phyloP scores from a whole-genome alignment of 2,888 invertebrate genomes.

The Dioctria linearis region DNA sequence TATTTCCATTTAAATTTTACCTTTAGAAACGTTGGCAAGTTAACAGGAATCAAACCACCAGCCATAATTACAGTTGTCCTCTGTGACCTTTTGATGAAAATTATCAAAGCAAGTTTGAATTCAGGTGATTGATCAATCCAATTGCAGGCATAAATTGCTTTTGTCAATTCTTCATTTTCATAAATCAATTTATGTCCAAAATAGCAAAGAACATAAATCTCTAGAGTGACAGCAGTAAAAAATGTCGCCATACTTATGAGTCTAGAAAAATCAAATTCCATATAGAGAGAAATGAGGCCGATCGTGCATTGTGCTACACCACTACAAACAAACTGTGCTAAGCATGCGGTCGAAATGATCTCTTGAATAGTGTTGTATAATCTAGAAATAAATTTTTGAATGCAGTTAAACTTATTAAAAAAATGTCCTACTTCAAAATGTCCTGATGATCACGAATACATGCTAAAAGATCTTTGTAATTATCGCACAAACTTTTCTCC shows the following conservation, averaged over 20 bases:
- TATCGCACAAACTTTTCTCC: constrained; percentile 33
- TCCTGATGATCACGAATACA: constrained; percentile 65
- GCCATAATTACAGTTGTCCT: constrained; percentile 72
- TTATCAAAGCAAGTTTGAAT: constrained; percentile 71
- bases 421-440: constrained; percentile 62
- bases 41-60: constrained; percentile 73
- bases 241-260: constrained; percentile 60
- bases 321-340: constrained; percentile 74
- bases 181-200: constrained; percentile 73
- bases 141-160: constrained; percentile 73
- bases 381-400: constrained; percentile 64
- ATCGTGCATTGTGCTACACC: constrained; percentile 69
- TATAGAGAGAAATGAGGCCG: constrained; percentile 72
- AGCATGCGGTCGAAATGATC: constrained; percentile 73
- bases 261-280: constrained; percentile 65
- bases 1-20: constrained; percentile 64
- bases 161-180: constrained; percentile 72
- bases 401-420: neutral
- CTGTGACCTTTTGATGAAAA: constrained; percentile 74
- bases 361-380: constrained; percentile 72
- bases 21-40: constrained; percentile 73
- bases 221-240: constrained; percentile 73
- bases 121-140: constrained; percentile 73
- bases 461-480: constrained; percentile 60
- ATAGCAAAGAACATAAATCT: constrained; percentile 74